Conservation (phyloP, 2,113 vertebrate species). For the Mormyrus iriodes region DNA sequence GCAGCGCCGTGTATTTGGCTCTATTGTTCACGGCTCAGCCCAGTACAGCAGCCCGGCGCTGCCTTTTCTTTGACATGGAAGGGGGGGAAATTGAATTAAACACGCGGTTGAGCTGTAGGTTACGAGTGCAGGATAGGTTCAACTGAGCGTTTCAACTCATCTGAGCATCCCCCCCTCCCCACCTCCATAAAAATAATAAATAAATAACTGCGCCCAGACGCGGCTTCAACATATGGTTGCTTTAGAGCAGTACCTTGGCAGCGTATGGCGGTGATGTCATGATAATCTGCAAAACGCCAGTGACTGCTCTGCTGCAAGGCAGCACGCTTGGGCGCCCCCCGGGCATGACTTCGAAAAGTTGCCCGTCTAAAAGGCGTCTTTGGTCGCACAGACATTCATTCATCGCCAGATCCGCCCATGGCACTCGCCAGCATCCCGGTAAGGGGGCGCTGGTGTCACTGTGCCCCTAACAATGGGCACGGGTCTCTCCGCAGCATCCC, state of each 20-base stretch:
- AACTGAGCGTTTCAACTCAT: neutral
- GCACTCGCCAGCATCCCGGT: slow-evolving; percentile 41
- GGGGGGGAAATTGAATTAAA: neutral
- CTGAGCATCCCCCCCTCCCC: slow-evolving; percentile 12
- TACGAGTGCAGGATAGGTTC: neutral
- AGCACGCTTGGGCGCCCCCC: neutral
- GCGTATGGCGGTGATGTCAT: slow-evolving; percentile 28
- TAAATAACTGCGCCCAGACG: neutral
- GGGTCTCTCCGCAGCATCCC: slow-evolving; percentile 4
- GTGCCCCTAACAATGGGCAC: slow-evolving; percentile 12
- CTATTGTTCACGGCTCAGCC: slow-evolving; percentile 44
- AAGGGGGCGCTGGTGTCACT: slow-evolving; percentile 38
- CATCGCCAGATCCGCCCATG: slow-evolving; percentile 27
- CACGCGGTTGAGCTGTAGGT: neutral
- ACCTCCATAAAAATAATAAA: neutral
- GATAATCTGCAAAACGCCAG: slow-evolving; percentile 22
- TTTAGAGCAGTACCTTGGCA: slow-evolving; percentile 21
- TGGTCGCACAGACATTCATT: neutral
- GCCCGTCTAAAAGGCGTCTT: neutral
- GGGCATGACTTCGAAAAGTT: neutral
- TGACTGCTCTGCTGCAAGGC: slow-evolving; percentile 18
- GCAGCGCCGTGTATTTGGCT: slow-evolving; percentile 33
- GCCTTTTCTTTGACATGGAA: slow-evolving; percentile 23
- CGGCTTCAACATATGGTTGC: slow-evolving; percentile 17
- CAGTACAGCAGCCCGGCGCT: slow-evolving; percentile 27